These are phyloP conservation scores for Cremastobaeus sp. DNA, from an alignment of 2,888 invertebrate genomes.

Conservation along the genomic window DNA sequence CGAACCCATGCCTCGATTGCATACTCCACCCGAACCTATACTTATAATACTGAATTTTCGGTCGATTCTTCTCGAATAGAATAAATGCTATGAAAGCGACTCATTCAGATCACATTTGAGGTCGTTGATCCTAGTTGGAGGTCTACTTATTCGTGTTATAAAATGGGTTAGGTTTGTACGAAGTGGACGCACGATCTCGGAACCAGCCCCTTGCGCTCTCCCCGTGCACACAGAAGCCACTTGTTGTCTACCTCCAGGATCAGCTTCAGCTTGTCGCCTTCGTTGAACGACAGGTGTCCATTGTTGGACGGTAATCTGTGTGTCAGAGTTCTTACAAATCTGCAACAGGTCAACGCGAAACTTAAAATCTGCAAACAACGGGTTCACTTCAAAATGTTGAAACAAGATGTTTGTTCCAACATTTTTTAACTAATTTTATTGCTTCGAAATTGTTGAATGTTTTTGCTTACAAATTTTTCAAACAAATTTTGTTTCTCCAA, in stretches of 20 bases:
- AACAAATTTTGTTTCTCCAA: no score
- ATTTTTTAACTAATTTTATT: no score
- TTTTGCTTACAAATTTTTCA: no score
- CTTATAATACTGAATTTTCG: slow-evolving; percentile 9
- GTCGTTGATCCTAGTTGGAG: slow-evolving; percentile 19
- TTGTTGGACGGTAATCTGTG: slow-evolving; percentile 88
- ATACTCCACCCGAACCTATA: background rate
- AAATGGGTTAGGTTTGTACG: slow-evolving; percentile 73
- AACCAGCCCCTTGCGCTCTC: slow-evolving; percentile 87
- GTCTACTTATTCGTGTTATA: slow-evolving; percentile 13
- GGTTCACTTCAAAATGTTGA: no score
- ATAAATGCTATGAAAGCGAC: slow-evolving; percentile 35
- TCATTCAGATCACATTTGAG: slow-evolving; percentile 30
- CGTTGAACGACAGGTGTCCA: slow-evolving; percentile 87
- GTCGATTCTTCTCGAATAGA: no score
- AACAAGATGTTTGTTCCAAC: no score
- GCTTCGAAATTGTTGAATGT: no score
- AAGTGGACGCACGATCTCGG: slow-evolving; percentile 83
- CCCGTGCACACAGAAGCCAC: slow-evolving; percentile 86
- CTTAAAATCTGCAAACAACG: no score
- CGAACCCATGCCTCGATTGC: no score
- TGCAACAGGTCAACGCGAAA: no score
- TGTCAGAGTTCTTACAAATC: slow-evolving; percentile 86
- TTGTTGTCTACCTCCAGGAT: slow-evolving; percentile 88
- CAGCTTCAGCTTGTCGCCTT: slow-evolving; percentile 86